Evolutionary conservation across 2,797 vertebrate genomes (phyloP).

Genomic region (Halcyon chelicuti): DNA sequence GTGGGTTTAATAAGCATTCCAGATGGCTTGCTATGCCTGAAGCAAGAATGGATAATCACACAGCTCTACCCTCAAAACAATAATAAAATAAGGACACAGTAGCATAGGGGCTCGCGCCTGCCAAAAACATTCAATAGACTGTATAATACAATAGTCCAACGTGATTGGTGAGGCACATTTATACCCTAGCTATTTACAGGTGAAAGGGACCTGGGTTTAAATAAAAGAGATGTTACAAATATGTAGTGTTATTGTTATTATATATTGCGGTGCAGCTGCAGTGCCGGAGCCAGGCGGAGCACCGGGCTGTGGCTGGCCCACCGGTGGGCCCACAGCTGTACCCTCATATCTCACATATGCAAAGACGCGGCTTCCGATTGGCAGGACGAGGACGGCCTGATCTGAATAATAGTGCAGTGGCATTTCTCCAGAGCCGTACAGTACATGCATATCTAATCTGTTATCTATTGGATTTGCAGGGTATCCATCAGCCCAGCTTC

Average conservation of each 20-base stretch:
- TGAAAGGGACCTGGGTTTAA: constrained; percentile 72
- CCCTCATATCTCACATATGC: not conserved
- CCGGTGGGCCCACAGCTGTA: not conserved
- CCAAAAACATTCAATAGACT: constrained; percentile 77
- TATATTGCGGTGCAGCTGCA: not conserved
- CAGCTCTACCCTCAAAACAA: constrained; percentile 78
- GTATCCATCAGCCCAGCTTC: constrained; percentile 49
- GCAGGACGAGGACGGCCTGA: not conserved
- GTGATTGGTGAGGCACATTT: constrained; percentile 74
- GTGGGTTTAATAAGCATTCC: constrained; percentile 82
- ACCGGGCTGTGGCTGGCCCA: not conserved
- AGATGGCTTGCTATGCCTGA: constrained; percentile 82
- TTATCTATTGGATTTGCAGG: constrained; percentile 39
- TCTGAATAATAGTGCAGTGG: not conserved
- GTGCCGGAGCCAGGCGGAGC: not conserved
- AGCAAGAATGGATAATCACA: constrained; percentile 84
- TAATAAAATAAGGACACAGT: constrained; percentile 82
- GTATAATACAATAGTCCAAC: constrained; percentile 75
- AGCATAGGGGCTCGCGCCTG: constrained; percentile 73
- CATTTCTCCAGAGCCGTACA: not conserved
- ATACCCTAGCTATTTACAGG: constrained; percentile 68
- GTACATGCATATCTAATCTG: not conserved
- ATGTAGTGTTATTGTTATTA: not conserved
- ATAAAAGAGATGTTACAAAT: constrained; percentile 62
- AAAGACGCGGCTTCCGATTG: not conserved